These are phyloP conservation scores for Lordiphosa fenestrarum DNA, from an alignment of 2,888 invertebrate species.

Conservation along the genomic window DNA sequence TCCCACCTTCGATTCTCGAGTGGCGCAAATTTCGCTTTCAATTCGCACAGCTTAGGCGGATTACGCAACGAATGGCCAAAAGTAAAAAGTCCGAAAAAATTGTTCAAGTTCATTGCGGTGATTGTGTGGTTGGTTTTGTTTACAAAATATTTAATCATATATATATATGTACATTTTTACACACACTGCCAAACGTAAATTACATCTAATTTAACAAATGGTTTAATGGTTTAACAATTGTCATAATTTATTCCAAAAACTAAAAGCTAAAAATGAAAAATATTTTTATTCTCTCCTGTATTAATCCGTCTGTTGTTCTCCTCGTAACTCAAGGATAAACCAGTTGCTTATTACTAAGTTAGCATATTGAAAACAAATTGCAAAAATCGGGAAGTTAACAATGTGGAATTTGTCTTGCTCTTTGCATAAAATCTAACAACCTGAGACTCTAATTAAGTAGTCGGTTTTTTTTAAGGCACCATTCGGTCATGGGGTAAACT, in stretches of 20 bases:
- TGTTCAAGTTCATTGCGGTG: slow-evolving; percentile 38
- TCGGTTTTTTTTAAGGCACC: background rate
- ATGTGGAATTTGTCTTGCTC: slow-evolving; percentile 24
- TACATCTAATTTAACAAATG: slow-evolving; percentile 40
- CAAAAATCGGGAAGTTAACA: background rate
- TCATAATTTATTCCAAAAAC: slow-evolving; percentile 32
- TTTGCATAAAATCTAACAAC: slow-evolving; percentile 23
- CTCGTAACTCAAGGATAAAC: slow-evolving; percentile 42
- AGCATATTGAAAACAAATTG: slow-evolving; percentile 10
- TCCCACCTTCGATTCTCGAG: slow-evolving; percentile 70
- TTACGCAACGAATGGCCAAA: slow-evolving; percentile 31
- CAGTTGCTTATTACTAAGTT: slow-evolving; percentile 43
- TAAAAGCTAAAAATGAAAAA: slow-evolving; percentile 78
- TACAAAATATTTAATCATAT: slow-evolving; percentile 31
- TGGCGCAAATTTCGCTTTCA: slow-evolving; percentile 57
- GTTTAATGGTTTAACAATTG: slow-evolving; percentile 23
- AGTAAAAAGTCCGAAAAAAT: slow-evolving; percentile 17
- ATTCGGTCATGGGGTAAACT: slow-evolving; percentile 4
- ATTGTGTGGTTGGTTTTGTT: slow-evolving; percentile 8
- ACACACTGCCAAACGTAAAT: slow-evolving; percentile 18
- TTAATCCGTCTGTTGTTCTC: slow-evolving; percentile 58
- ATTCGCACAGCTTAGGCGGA: slow-evolving; percentile 24
- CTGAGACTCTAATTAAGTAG: slow-evolving; percentile 33
- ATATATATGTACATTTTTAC: slow-evolving; percentile 19
- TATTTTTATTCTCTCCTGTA: slow-evolving; percentile 77